A percentile compares a stretch with the other conserved stretches of the same genome.
phyloP scores from a whole-genome alignment of 1,140 invertebrate species.

The Drosophila mayri region DNA sequence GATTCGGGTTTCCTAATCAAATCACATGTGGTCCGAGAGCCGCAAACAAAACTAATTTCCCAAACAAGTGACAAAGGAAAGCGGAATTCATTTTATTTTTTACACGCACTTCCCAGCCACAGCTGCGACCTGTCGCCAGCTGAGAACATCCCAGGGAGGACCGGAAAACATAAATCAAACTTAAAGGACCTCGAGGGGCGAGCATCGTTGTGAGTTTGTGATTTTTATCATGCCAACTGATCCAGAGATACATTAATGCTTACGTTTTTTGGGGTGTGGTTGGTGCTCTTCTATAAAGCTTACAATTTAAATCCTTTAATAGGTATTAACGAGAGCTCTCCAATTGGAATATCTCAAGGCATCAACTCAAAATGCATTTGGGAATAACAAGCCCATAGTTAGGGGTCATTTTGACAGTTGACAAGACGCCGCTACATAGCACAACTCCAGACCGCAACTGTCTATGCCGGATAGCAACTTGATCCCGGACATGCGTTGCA shows the following conservation, averaged over 20 bases:
- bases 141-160: not conserved
- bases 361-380: constrained; percentile 54
- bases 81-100: constrained; percentile 27
- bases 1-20: constrained; percentile 65
- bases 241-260: not conserved
- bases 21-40: constrained; percentile 57
- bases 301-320: not conserved
- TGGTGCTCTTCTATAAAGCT: not conserved
- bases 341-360: not conserved
- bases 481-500: constrained; percentile 18
- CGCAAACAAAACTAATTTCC: constrained; percentile 57
- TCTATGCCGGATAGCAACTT: constrained; percentile 11
- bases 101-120: constrained; percentile 27
- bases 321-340: not conserved
- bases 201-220: not conserved
- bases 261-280: too few species aligned
- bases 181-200: constrained; percentile 2
- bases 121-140: constrained; percentile 49
- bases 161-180: constrained; percentile 69
- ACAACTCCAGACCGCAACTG: constrained; percentile 4
- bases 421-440: constrained; percentile 46
- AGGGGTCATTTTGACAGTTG: constrained; percentile 64
- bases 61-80: constrained; percentile 44
- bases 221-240: constrained; percentile 2
- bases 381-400: constrained; percentile 31